A percentile compares a stretch with the other conserved stretches of the same genome.
phyloP scores from a whole-genome alignment of 2,797 vertebrate genomes.

The Cichlasoma orientale region DNA sequence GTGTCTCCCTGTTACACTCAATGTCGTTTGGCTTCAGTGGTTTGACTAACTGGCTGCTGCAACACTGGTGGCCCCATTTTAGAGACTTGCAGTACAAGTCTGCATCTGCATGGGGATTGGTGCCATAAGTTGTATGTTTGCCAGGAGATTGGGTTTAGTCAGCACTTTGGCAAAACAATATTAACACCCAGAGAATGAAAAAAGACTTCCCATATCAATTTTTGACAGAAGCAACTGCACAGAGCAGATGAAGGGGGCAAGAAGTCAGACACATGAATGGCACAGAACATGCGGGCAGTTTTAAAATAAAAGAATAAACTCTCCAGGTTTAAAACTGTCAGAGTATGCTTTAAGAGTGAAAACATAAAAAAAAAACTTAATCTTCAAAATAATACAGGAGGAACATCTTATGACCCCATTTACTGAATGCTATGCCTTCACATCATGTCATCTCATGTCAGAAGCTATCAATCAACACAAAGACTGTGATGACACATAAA shows the following conservation, averaged over 20 bases:
- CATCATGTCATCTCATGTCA: neutral
- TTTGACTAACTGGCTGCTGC: neutral
- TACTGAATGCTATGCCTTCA: neutral
- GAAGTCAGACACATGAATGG: too few species aligned
- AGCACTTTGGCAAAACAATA: neutral
- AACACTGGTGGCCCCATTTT: neutral
- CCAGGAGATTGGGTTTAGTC: neutral
- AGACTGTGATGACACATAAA: neutral
- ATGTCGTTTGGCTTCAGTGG: neutral
- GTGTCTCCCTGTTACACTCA: neutral
- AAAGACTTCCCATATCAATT: neutral
- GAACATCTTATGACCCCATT: neutral
- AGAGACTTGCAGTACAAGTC: neutral
- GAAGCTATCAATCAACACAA: neutral
- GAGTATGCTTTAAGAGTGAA: neutral
- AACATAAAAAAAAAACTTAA: neutral
- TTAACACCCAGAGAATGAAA: neutral
- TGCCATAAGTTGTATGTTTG: neutral
- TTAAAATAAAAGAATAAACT: neutral
- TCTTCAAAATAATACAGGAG: neutral
- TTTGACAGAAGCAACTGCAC: neutral
- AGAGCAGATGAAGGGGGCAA: neutral
- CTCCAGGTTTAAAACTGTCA: neutral
- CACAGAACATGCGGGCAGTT: neutral
- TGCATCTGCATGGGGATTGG: neutral